Evolutionary conservation across 2,888 invertebrate genomes (phyloP), one percentile per base, ranked within the genome.

Genomic region (Chymomyza amoena): DNA sequence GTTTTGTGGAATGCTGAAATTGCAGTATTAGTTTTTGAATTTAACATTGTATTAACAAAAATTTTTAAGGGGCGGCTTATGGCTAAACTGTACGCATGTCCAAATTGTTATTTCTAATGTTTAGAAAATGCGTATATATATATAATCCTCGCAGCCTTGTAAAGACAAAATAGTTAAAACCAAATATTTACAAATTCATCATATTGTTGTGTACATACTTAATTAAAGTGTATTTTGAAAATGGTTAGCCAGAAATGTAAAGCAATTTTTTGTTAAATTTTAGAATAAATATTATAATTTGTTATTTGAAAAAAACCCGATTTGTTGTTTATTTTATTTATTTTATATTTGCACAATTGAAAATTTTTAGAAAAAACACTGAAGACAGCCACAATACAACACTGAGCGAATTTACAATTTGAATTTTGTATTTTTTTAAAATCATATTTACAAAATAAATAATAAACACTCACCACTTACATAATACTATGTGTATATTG

Each of bases 1-100:
- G 32, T 7, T 39, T 51, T 28, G 66, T 71, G 68, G 59, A 69
- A 69, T 75, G 72, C 73, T 64, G 61, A 80, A 87, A 77, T 78
- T 86, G 88, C 88, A 83, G 83, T 83, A 83, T 83, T 83, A 88
- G 77, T 68, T 76, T 76, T 73, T 69, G 72, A 76, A 74, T 83
- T 67, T 66, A 69, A 68, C 72, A 61, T 81, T 81, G 68, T 70
- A 68, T 66, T 32, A 32, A 69, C 69, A 65, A 45, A 45, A 45
- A 10, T 13, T 13, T 45, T 10, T 13, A 13, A 45, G 39, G 13
- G 39, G 39, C 39, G 39, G 39, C 39, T 13, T 45, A 45, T 45
- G 18, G 52, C 18, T 16, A n/a, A 54, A n/a, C 9, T 54, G 18
- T 54, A 54, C 70, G 77, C 82, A 25, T 52, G 52, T 28, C 39